phyloP scores from a whole-genome alignment of 30 jellyfish, hydroid and myxozoan genomes.

The Rhopilema esculentum region DNA sequence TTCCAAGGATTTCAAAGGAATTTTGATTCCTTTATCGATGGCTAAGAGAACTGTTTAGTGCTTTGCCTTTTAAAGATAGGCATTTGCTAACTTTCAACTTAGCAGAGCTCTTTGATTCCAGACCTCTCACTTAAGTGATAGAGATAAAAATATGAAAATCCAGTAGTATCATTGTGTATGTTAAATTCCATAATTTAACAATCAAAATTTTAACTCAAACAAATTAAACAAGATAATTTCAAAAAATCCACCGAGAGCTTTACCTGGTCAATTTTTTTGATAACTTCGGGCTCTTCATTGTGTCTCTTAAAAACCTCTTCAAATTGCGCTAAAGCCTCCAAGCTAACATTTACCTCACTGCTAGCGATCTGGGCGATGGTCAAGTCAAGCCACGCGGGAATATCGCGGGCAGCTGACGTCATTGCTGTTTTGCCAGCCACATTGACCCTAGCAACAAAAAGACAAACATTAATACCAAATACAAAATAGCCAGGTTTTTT shows the following conservation, averaged over 20 bases:
- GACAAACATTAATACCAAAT: background rate
- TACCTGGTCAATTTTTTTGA: conserved; percentile 94
- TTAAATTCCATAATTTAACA: background rate
- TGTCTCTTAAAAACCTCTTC: conserved; percentile 92
- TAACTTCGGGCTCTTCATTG: conserved; percentile 65
- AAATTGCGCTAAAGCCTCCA: conserved; percentile 87
- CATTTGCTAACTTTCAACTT: too few species aligned
- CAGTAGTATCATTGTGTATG: background rate
- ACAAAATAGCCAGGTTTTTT: too few species aligned
- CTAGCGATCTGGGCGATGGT: conserved; percentile 93
- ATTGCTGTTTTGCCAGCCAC: conserved; percentile 38
- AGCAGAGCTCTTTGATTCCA: too few species aligned
- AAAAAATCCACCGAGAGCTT: background rate
- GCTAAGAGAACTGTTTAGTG: too few species aligned
- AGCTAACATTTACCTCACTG: conserved; percentile 76
- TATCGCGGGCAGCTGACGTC: conserved; percentile 75
- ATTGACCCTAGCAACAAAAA: conserved; percentile 21
- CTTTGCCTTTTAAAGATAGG: too few species aligned
- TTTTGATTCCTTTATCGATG: too few species aligned
- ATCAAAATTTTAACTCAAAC: background rate
- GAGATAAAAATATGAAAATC: background rate
- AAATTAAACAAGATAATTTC: background rate
- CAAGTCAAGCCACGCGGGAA: conserved; percentile 81
- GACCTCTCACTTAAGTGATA: too few species aligned
- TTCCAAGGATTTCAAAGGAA: too few species aligned